Evolutionary conservation across 2,888 invertebrate species (phyloP).

Genomic region (Lithophane leautieri): DNA sequence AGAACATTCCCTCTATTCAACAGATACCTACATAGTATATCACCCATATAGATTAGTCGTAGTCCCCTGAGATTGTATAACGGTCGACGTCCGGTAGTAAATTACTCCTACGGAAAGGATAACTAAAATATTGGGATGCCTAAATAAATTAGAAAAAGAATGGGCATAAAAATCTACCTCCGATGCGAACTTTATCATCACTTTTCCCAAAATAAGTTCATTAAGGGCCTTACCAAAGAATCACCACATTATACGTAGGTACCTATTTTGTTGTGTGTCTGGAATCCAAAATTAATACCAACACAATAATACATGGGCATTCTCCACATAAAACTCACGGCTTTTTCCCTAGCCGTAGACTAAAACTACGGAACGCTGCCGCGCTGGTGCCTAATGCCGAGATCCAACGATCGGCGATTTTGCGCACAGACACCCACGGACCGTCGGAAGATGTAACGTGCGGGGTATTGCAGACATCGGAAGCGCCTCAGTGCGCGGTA

Average conservation of each 20-base stretch:
- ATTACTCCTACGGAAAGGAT: background rate
- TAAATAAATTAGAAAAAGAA: too few species aligned
- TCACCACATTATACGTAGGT: background rate
- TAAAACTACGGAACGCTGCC: too few species aligned
- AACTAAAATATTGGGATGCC: background rate
- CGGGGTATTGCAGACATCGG: too few species aligned
- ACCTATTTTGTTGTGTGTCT: background rate
- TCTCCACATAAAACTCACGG: background rate
- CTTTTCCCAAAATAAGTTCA: background rate
- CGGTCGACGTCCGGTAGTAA: background rate
- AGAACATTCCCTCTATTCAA: background rate
- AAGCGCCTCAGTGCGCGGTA: too few species aligned
- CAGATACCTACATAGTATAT: background rate
- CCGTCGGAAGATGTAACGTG: too few species aligned
- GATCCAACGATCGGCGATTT: too few species aligned
- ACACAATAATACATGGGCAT: background rate
- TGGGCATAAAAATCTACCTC: too few species aligned
- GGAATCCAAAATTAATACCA: background rate
- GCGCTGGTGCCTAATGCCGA: too few species aligned
- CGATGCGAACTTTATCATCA: too few species aligned
- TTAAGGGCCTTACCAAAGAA: background rate
- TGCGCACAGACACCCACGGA: too few species aligned
- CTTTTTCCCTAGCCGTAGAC: too few species aligned
- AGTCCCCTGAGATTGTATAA: constrained; percentile 10
- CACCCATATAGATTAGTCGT: background rate